phyloP scores from a whole-genome alignment of 2,888 invertebrate species.

The Cordilura impudica region DNA sequence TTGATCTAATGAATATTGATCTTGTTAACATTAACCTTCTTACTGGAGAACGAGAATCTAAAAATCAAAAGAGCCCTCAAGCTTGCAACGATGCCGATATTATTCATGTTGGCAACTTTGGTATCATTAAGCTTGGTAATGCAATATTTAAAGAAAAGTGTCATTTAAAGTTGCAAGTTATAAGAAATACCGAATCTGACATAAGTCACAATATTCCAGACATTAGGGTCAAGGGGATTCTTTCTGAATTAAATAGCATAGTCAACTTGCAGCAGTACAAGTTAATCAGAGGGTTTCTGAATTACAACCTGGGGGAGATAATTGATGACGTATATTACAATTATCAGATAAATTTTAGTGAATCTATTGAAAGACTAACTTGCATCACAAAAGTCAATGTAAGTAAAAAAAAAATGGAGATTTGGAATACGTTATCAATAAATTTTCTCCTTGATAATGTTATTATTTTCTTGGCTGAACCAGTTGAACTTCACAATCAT shows the following conservation, averaged over 20 bases:
- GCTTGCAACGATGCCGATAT: constrained; percentile 69
- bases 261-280: constrained; percentile 92
- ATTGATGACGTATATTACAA: constrained; percentile 82
- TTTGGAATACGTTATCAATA: constrained; percentile 89
- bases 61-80: constrained; percentile 56
- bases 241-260: constrained; percentile 90
- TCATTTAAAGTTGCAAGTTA: constrained; percentile 87
- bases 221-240: constrained; percentile 89
- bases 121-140: constrained; percentile 79
- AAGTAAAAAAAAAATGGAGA: constrained; percentile 66
- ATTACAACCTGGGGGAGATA: constrained; percentile 93
- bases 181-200: constrained; percentile 86
- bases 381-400: constrained; percentile 68
- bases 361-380: constrained; percentile 73
- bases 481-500: constrained; percentile 24
- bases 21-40: constrained; percentile 85
- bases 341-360: constrained; percentile 69
- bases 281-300: constrained; percentile 90
- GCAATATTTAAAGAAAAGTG: constrained; percentile 90
- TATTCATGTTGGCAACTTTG: constrained; percentile 70
- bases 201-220: constrained; percentile 83
- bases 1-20: constrained; percentile 84
- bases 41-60: constrained; percentile 78
- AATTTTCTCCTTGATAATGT: constrained; percentile 92
- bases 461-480: constrained; percentile 80